phyloP scores from a whole-genome alignment of 1,140 invertebrate genomes.

The Drosophila albomicans region DNA sequence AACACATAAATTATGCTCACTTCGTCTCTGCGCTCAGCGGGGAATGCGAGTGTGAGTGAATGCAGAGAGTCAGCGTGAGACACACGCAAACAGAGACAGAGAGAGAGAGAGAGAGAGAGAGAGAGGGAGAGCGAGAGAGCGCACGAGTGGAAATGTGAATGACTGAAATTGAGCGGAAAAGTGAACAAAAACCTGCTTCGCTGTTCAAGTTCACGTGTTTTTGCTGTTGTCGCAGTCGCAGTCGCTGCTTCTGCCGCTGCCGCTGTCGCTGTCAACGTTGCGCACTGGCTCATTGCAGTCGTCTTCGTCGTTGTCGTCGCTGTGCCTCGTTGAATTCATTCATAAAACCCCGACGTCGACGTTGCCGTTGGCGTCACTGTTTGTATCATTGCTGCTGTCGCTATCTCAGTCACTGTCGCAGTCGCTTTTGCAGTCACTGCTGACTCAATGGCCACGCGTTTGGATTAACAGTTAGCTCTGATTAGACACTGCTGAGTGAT shows the following conservation, averaged over 20 bases:
- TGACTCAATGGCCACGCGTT: slow-evolving; percentile 61
- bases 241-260: neutral
- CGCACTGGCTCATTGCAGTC: slow-evolving; percentile 6
- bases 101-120: neutral
- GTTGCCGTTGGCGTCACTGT: neutral
- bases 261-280: neutral
- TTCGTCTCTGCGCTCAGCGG: neutral
- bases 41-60: slow-evolving; percentile 19
- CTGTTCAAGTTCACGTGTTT: slow-evolving; percentile 10
- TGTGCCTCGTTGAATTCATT: slow-evolving; percentile 35
- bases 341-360: slow-evolving; percentile 24
- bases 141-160: neutral
- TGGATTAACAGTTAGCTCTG: slow-evolving; percentile 54
- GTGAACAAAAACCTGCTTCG: slow-evolving; percentile 11
- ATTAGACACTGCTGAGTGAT: slow-evolving; percentile 8
- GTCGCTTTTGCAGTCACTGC: slow-evolving; percentile 22
- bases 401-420: neutral
- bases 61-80: no score
- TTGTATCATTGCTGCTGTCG: neutral
- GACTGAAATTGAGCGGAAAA: slow-evolving; percentile 2
- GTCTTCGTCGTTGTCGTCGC: no score
- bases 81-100: no score
- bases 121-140: neutral
- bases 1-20: slow-evolving; percentile 23
- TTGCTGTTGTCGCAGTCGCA: neutral